Percentiles rank a stretch among this genome's conserved stretches.
These are phyloP conservation scores for Drosophila prolongata DNA, from an alignment of 2,888 invertebrate genomes.

Conservation along the genomic window DNA sequence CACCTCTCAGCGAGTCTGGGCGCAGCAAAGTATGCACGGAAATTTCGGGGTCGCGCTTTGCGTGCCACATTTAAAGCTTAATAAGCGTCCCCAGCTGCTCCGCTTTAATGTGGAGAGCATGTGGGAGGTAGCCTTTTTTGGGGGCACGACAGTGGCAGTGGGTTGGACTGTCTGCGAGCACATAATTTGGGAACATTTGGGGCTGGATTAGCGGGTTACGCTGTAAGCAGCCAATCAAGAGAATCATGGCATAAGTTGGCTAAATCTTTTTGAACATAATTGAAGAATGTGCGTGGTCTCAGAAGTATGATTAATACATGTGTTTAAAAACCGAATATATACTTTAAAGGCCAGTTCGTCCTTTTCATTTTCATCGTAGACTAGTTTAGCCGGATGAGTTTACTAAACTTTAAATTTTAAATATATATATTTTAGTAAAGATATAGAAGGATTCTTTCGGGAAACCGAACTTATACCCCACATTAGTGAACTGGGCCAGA, in stretches of 20 bases:
- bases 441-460: too few relatives aligned
- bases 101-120: constrained; percentile 23
- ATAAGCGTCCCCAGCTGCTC: constrained; percentile 28
- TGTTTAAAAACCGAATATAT: too few relatives aligned
- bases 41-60: constrained; percentile 49
- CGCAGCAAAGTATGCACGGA: constrained; percentile 67
- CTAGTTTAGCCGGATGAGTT: too few relatives aligned
- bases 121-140: not conserved
- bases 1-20: constrained; percentile 26
- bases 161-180: constrained; percentile 9
- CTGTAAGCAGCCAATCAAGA: constrained; percentile 24
- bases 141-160: not conserved
- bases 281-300: not conserved
- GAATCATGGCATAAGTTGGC: constrained; percentile 17
- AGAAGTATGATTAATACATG: not conserved
- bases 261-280: not conserved
- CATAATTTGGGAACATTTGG: constrained; percentile 16
- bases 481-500: too few relatives aligned
- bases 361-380: too few relatives aligned
- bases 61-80: constrained; percentile 56
- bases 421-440: too few relatives aligned
- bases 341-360: too few relatives aligned
- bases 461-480: too few relatives aligned
- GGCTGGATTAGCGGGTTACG: constrained; percentile 22
- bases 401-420: too few relatives aligned